A percentile compares a stretch with the other conserved stretches of the same genome.
Conservation (phyloP, 1,140 invertebrate genomes). For the Elymnias hypermnestra region DNA sequence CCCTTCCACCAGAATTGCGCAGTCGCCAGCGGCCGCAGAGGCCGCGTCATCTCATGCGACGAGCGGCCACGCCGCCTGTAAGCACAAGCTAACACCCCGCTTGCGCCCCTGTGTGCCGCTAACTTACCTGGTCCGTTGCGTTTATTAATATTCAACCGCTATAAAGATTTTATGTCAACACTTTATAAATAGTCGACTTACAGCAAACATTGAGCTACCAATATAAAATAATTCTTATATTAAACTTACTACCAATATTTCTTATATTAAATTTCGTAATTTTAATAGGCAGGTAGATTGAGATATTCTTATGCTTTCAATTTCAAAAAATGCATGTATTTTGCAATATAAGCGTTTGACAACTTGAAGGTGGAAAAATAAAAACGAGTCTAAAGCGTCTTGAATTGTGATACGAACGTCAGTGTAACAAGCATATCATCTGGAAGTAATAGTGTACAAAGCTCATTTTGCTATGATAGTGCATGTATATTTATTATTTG, state of each 20-base stretch:
- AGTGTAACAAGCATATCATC: no score
- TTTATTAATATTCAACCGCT: slow-evolving; percentile 23
- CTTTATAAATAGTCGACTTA: not conserved
- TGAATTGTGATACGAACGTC: not conserved
- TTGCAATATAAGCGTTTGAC: slow-evolving; percentile 7
- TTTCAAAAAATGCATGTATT: slow-evolving; percentile 33
- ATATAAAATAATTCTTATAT: no score
- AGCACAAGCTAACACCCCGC: slow-evolving; percentile 68
- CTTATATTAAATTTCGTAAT: no score
- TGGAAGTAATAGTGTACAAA: no score
- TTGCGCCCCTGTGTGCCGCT: slow-evolving; percentile 66
- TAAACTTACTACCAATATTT: no score
- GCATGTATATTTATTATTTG: slow-evolving; percentile 55
- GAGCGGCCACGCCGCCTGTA: slow-evolving; percentile 75
- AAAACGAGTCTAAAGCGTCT: not conserved
- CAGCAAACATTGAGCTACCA: no score
- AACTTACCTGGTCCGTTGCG: slow-evolving; percentile 61
- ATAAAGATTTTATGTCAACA: not conserved
- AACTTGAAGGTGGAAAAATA: slow-evolving; percentile 9
- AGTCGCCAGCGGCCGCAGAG: slow-evolving; percentile 58
- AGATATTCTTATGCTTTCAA: slow-evolving; percentile 7
- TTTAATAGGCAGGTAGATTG: not conserved
- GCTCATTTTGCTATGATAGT: slow-evolving; percentile 40
- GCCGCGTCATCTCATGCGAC: slow-evolving; percentile 51
- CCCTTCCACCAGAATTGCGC: slow-evolving; percentile 59